Evolutionary conservation across 2,113 vertebrate species (phyloP).

Genomic region (Rhea pennata): DNA sequence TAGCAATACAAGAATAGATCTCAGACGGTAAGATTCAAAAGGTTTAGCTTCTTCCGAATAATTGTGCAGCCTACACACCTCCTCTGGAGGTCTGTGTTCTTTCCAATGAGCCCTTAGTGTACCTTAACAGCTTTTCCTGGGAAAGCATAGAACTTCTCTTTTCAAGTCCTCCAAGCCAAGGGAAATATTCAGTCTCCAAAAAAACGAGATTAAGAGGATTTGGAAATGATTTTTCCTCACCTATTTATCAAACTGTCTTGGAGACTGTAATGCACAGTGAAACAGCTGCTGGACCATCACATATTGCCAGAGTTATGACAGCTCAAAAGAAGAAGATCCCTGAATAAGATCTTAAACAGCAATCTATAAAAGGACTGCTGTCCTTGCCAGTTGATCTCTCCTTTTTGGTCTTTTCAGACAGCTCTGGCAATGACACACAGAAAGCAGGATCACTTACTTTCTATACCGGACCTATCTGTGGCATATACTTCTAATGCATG

Average conservation of each 20-base stretch:
- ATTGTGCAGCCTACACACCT: neutral
- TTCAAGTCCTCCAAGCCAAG: neutral
- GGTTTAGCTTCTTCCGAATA: neutral
- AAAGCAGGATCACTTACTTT: neutral
- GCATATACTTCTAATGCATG: neutral
- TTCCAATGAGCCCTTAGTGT: neutral
- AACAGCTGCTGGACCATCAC: neutral
- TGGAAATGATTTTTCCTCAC: neutral
- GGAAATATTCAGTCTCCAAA: fast-evolving
- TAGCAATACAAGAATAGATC: neutral
- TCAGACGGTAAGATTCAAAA: neutral
- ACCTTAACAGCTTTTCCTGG: neutral
- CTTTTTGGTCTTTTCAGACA: neutral
- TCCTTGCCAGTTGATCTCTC: neutral
- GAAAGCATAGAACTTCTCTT: neutral
- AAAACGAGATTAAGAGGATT: neutral
- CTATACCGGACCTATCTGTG: neutral
- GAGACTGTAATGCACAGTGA: neutral
- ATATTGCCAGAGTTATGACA: neutral
- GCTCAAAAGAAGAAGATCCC: neutral
- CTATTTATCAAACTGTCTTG: neutral
- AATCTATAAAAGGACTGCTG: neutral
- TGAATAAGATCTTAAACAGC: neutral
- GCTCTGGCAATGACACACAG: neutral
- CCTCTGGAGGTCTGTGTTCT: neutral